Conservation (phyloP, 2,113 vertebrate genomes). For the Otis tarda region DNA sequence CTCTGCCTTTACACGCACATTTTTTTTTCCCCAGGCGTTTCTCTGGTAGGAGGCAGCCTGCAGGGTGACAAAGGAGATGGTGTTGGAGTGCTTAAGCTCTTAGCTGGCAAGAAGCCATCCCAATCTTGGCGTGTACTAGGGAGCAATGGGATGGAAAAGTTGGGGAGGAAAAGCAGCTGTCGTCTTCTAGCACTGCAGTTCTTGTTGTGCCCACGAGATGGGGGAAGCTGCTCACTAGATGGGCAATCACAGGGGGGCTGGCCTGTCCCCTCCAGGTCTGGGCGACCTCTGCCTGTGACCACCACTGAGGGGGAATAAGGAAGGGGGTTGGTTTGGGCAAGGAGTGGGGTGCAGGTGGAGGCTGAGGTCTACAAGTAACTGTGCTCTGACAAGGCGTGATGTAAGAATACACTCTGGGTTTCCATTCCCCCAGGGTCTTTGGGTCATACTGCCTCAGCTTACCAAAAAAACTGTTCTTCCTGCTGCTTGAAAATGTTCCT, state of each 20-base stretch:
- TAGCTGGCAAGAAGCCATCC: slow-evolving; percentile 55
- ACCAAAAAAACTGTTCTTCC: neutral
- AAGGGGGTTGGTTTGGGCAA: neutral
- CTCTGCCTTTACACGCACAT: neutral
- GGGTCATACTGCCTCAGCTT: neutral
- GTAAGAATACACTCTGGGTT: neutral
- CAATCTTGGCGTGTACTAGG: neutral
- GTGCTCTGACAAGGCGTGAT: neutral
- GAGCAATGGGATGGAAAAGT: neutral
- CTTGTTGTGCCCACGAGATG: slow-evolving; percentile 43
- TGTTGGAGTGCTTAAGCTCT: slow-evolving; percentile 36
- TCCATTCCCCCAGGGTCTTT: neutral
- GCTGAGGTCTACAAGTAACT: neutral
- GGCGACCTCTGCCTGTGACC: neutral
- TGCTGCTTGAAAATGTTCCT: neutral
- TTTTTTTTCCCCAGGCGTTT: slow-evolving; percentile 17
- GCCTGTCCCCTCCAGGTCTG: neutral
- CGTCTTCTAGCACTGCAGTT: slow-evolving; percentile 14
- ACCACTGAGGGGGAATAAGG: neutral
- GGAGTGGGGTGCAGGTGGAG: neutral
- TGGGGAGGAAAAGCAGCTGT: slow-evolving; percentile 30
- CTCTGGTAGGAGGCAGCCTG: slow-evolving; percentile 42
- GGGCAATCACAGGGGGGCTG: neutral
- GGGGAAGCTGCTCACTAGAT: neutral
- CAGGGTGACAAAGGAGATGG: slow-evolving; percentile 50